phyloP scores from a whole-genome alignment of 64 coral and sea anemone genomes.

The Porites australiensis region DNA sequence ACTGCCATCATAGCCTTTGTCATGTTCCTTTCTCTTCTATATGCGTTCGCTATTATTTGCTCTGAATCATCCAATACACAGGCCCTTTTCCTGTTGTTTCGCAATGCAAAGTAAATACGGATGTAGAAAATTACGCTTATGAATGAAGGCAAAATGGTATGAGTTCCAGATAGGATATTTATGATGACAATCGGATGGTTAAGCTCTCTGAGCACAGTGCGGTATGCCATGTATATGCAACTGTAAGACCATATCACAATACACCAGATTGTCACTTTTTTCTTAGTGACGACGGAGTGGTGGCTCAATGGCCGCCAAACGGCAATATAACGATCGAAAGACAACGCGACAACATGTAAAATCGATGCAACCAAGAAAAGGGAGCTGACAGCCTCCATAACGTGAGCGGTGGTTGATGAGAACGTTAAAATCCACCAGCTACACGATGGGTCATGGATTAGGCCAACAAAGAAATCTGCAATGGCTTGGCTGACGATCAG shows the following conservation, averaged over 20 bases:
- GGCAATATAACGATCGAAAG: constrained; percentile 70
- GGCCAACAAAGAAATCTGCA: constrained; percentile 79
- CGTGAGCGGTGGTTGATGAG: constrained; percentile 13
- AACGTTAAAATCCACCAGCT: constrained; percentile 88
- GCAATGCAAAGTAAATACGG: constrained; percentile 30
- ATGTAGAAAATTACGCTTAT: constrained; percentile 72
- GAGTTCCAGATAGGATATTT: constrained; percentile 61
- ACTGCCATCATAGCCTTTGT: constrained; percentile 57
- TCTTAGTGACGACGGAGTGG: constrained; percentile 24
- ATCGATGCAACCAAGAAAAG: constrained; percentile 78
- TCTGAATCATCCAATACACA: constrained; percentile 65
- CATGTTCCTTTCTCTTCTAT: constrained; percentile 69
- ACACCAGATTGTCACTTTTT: background rate
- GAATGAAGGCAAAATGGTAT: constrained; percentile 73
- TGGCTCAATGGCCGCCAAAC: constrained; percentile 67
- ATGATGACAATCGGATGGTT: background rate
- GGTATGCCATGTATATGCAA: constrained; percentile 58
- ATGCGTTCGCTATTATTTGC: constrained; percentile 60
- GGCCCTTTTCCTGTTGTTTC: constrained; percentile 43
- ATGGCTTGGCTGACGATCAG: constrained; percentile 81
- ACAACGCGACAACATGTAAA: constrained; percentile 68
- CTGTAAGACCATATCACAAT: constrained; percentile 60
- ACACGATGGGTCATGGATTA: constrained; percentile 55
- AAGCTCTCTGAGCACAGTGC: constrained; percentile 42
- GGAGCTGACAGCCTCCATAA: constrained; percentile 70